Base-by-base conservation (phyloP, 2,888 invertebrate genomes). In the Ectemnius cavifrons region DNA sequence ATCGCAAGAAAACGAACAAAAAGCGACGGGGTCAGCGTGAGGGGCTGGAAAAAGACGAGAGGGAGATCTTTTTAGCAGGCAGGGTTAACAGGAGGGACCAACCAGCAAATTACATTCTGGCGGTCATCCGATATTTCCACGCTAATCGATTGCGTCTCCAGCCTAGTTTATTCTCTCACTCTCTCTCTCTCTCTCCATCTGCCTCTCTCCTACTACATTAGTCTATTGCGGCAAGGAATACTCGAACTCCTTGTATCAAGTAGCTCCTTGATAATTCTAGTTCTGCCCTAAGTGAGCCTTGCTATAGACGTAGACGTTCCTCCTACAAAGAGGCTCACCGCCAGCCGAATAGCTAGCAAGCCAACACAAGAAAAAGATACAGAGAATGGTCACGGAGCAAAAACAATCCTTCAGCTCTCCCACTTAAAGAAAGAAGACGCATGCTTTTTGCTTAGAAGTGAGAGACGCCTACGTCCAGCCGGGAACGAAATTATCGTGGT, bases 401-500 rank as follows among this genome's bases (percentile, higher is more conserved):
- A 84, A 84, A 82, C 63, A 71, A 63, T 72, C 63, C 77, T 78
- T 76, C 79, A 78, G 80, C 77, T 78, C 79, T 68, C 77, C 73
- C 71, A 76, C 45, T 63, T 18, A 59, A 61, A 58, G 68, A 69
- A 61, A 65, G 56, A 61, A 46, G 59, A 46, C 57, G 16, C 8
- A 61, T 63, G 60, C 46, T 82, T 84, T 84, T 81, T 84, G 80
- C 78, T n/a, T 59, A 16, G 20, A 1, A 8, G 37, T 37, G 13
- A 49, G 13, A 49, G 47, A 37, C 57, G 67, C 67, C 49, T 61
- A 37, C 68, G 18, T 46, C 47, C 70, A 75, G 77, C 79, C 79
- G 72, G 79, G 77, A 79, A 84, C 80, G 74, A 79, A 82, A 80
- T 85, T 85, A 85, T 82, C 83, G 57, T 46, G 82, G 80, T 82